Conservation (phyloP, 2,888 invertebrate species). For the Nemoura dubitans region DNA sequence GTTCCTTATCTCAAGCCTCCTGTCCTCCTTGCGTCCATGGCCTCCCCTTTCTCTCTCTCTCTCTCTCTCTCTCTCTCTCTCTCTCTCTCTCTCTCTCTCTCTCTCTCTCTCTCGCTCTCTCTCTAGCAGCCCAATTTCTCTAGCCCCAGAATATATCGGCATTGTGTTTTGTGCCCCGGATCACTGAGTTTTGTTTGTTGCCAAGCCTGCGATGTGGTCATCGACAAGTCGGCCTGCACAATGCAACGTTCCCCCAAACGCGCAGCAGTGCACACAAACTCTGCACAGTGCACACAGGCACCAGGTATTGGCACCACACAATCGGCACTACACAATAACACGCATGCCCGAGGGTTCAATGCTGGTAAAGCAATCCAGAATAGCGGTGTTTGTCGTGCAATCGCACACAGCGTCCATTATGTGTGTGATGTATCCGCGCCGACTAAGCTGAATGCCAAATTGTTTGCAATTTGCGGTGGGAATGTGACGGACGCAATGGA, state of each 20-base stretch:
- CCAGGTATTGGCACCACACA: too few relatives aligned
- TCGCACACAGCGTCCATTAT: neutral
- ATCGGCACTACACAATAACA: neutral
- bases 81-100: neutral
- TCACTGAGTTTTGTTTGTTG: neutral
- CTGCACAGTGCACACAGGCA: too few relatives aligned
- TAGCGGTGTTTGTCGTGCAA: neutral
- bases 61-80: neutral
- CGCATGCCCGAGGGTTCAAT: neutral
- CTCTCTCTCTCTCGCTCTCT: neutral
- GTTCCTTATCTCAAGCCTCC: slow-evolving; percentile 14
- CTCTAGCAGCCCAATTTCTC: neutral
- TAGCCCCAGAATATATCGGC: neutral
- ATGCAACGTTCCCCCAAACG: too few relatives aligned
- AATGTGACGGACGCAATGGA: neutral
- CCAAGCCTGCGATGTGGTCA: neutral
- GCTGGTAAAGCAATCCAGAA: neutral
- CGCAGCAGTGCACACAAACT: too few relatives aligned
- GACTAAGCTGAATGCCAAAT: neutral
- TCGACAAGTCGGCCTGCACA: neutral
- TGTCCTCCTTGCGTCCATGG: neutral
- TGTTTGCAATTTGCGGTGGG: neutral
- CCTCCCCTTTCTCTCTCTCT: neutral
- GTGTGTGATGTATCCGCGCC: neutral
- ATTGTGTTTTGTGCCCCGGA: neutral